Evolutionary conservation across 1,140 invertebrate genomes (phyloP), one percentile per base, ranked within the genome.

Genomic region (Halictus rubicundus): DNA sequence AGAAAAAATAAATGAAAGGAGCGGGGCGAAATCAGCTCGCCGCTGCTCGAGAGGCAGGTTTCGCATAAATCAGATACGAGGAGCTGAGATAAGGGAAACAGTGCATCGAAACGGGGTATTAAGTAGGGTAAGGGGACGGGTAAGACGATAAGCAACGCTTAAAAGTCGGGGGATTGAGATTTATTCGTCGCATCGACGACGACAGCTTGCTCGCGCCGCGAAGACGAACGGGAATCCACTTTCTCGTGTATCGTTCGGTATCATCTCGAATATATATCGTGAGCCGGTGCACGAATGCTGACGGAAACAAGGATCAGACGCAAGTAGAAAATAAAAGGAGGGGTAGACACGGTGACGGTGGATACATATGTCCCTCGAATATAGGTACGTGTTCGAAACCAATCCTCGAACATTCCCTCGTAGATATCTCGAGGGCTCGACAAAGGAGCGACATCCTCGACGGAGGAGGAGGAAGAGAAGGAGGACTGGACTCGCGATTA

Each of bases 251-350:
- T 72, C 68, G 68, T 23, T n/a, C 66, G 46, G 76, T 57, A 72
- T 78, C 76, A 57, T 60, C 70, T 25, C 21, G 46, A 23, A 64
- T 78, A 65, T 64, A 63, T 25, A 39, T 59, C 70, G 70, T 39
- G 39, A 61, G 68, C 71, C 46, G 68, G 76, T 54, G 54, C 39
- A 72, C 71, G 83, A 80, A 76, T 66, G 83, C 82, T 70, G 72
- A 72, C 73, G 66, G 82, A 81, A 78, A 85, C 82, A 81, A 81
- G 73, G 64, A 84, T 84, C 78, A 74, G 79, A 83, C 72, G 73
- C 76, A 69, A 77, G 83, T 61, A 68, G 78, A 59, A 73, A 84
- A 84, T 81, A 85, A 84, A 84, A 21, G 49, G 27, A 66, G 46
- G 7, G 42, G 9, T 2, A 16, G 25, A 27, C 32, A 14, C 4